Conservation (phyloP, 2,888 invertebrate species). For the Cephus pygmeus region DNA sequence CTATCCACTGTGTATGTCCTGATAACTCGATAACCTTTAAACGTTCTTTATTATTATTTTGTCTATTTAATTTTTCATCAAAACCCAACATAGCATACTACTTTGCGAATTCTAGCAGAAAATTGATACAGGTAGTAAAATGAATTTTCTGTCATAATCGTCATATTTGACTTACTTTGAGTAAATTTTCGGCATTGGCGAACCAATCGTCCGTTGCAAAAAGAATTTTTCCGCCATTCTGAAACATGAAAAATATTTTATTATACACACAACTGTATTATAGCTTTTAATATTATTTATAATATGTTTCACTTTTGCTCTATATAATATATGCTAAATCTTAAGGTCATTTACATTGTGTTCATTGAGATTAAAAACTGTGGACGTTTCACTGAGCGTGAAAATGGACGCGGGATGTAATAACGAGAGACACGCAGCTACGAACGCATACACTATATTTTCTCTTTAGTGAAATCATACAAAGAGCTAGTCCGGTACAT, state of each 20-base stretch:
- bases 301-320: conserved; percentile 10
- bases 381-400: not conserved
- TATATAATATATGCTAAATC: conserved; percentile 3
- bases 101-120: not conserved
- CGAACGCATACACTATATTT: conserved; percentile 13
- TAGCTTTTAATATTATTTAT: not conserved
- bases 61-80: not conserved
- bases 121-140: not conserved
- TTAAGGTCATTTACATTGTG: not conserved
- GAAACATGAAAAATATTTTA: conserved; percentile 24
- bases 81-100: not conserved
- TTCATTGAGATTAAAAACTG: not conserved
- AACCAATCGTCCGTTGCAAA: conserved; percentile 76
- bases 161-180: conserved; percentile 54
- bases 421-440: not conserved
- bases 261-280: not conserved
- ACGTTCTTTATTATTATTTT: no score
- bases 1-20: not conserved
- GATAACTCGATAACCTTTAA: not conserved
- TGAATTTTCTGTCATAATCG: not conserved
- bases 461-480: conserved; percentile 29
- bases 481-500: not conserved
- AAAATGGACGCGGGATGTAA: not conserved
- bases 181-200: conserved; percentile 72
- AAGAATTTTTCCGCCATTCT: conserved; percentile 71